phyloP scores from a whole-genome alignment of 2,888 invertebrate genomes.

The Acanthopleura granulata region DNA sequence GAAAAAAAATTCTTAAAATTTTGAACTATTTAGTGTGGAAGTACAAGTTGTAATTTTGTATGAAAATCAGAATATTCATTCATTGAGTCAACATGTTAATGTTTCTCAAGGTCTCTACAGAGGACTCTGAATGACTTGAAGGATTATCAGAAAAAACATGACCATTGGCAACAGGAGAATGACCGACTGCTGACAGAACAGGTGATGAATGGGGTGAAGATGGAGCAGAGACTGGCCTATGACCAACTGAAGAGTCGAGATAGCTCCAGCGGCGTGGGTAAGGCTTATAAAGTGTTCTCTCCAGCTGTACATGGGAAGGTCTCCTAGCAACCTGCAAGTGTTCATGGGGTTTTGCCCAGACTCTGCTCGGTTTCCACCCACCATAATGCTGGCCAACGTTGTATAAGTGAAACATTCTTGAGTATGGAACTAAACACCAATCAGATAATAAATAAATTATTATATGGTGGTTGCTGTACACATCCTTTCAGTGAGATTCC shows the following conservation, averaged over 20 bases:
- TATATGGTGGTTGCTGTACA: too few species aligned
- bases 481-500: too few species aligned
- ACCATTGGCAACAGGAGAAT: slow-evolving; percentile 75
- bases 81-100: neutral
- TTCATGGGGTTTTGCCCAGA: too few species aligned
- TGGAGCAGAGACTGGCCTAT: slow-evolving; percentile 68
- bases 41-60: neutral
- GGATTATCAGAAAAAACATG: slow-evolving; percentile 77
- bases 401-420: too few species aligned
- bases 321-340: too few species aligned
- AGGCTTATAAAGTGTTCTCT: too few species aligned
- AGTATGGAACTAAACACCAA: too few species aligned
- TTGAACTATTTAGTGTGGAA: neutral
- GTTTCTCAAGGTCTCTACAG: slow-evolving; percentile 73
- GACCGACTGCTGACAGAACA: slow-evolving; percentile 73
- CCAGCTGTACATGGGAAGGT: too few species aligned
- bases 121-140: slow-evolving; percentile 76
- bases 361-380: too few species aligned
- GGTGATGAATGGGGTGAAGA: slow-evolving; percentile 55
- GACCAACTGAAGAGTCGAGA: slow-evolving; percentile 68
- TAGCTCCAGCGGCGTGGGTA: slow-evolving; percentile 63
- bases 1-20: too few species aligned
- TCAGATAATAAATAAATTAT: too few species aligned
- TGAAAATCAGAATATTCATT: neutral
- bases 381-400: too few species aligned